Percentiles rank a stretch among this genome's conserved stretches.
phyloP scores from a whole-genome alignment of 2,113 vertebrate genomes.

The Anseranas semipalmata region DNA sequence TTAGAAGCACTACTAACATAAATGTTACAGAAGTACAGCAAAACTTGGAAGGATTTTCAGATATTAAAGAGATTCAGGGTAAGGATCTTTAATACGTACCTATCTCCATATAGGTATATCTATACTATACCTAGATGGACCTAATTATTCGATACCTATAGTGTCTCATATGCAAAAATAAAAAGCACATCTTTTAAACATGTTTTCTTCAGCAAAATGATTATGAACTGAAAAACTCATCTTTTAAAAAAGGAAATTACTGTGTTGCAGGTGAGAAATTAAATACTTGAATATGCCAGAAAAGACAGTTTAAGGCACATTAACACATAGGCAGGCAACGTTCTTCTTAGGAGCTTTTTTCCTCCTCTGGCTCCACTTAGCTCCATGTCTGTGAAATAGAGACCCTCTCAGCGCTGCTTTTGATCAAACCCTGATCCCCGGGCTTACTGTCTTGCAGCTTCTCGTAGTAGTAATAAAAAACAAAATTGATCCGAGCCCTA shows the following conservation, averaged over 20 bases:
- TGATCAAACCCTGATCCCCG: neutral
- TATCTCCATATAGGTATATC: neutral
- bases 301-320: neutral
- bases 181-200: neutral
- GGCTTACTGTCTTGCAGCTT: neutral
- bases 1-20: neutral
- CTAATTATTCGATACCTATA: neutral
- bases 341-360: neutral
- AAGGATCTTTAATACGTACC: neutral
- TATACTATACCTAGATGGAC: neutral
- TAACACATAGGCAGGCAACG: neutral
- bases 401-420: neutral
- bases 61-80: neutral
- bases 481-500: neutral
- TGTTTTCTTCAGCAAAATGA: neutral
- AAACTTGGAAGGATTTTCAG: neutral
- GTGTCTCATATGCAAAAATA: neutral
- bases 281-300: neutral
- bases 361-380: neutral
- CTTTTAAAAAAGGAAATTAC: neutral
- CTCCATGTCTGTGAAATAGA: neutral
- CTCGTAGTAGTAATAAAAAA: neutral
- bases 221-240: neutral
- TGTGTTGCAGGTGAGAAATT: neutral
- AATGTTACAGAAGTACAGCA: neutral